Evolutionary conservation across 2,113 vertebrate genomes (phyloP), one percentile per base, ranked within the genome.

Genomic region (Vimba vimba): DNA sequence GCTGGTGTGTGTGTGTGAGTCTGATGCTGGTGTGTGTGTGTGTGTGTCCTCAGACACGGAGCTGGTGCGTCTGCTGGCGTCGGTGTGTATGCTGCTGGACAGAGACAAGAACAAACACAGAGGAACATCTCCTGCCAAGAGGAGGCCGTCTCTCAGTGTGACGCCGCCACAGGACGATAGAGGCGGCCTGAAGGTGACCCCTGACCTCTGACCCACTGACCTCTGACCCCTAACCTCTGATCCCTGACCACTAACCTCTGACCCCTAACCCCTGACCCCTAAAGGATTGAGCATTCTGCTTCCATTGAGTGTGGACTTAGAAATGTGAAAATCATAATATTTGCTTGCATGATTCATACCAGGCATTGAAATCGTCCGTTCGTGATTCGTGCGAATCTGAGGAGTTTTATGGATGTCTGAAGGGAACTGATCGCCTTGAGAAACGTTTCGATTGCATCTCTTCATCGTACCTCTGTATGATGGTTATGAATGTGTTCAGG

Each of bases 61-160:
- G 93, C 93, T 99, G 91, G 97, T 99, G 47, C 95, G 98, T 66
- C 93, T 99, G 83, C 89, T 99, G 85, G 98, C 97, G 1, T 98
- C 97, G 2, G 98, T 98, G n/a, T 99, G 98, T 88, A 98, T 99
- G 97, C 97, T 96, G 90, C 94, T 97, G 68, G 97, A 96, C 87
- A 99, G 96, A 90, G 97, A 97, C 79, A 98, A 96, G 92, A 93
- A 91, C 4, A 97, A 97, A 85, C 94, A 93, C 60, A 95, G 93
- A 45, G 93, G 88, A 85, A 95, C 93, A 47, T 86, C 94, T 0
- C 88, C 93, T 4, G 86, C 91, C 4, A 97, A 95, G 92, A 96
- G 94, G 88, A 94, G 95, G 4, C 95, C 94, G 85, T 95, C 96
- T 30, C 94, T 96, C 91, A 95, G 90, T 62, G 87, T 95, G 52